A percentile compares a stretch with the other conserved stretches of the same genome.
phyloP scores from a whole-genome alignment of 2,888 invertebrate species.

The Lithophane socia region DNA sequence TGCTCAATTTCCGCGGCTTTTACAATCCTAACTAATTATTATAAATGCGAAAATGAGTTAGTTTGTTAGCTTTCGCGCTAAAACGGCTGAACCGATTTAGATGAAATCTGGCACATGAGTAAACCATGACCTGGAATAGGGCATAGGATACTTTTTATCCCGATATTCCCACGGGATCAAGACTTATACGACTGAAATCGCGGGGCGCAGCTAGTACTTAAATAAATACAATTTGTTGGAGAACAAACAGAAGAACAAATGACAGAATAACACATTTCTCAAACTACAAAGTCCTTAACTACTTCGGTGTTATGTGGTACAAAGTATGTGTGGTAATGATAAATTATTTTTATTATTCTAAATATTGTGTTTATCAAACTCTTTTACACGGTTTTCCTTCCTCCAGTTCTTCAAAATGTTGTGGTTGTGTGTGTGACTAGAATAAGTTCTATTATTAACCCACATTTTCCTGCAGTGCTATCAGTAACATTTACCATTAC shows the following conservation, averaged over 20 bases:
- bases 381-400: not conserved
- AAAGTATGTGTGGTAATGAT: not conserved
- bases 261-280: not conserved
- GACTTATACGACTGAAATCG: too few relatives aligned
- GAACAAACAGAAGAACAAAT: not conserved
- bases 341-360: not conserved
- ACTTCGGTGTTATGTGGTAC: not conserved
- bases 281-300: not conserved
- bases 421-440: conserved; percentile 23
- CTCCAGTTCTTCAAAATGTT: not conserved
- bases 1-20: not conserved
- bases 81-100: too few relatives aligned
- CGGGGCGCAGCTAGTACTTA: not conserved
- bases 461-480: conserved; percentile 43
- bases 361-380: not conserved
- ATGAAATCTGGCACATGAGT: too few relatives aligned
- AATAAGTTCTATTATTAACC: conserved; percentile 16
- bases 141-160: too few relatives aligned
- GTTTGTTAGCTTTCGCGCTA: too few relatives aligned
- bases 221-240: not conserved
- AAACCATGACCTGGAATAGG: too few relatives aligned
- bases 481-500: conserved; percentile 38
- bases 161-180: too few relatives aligned
- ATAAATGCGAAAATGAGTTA: too few relatives aligned
- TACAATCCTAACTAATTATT: not conserved